Percentiles rank a stretch among this genome's conserved stretches.
Evolutionary conservation across 2,888 invertebrate genomes (phyloP).

Genomic region (Tachina fera): DNA sequence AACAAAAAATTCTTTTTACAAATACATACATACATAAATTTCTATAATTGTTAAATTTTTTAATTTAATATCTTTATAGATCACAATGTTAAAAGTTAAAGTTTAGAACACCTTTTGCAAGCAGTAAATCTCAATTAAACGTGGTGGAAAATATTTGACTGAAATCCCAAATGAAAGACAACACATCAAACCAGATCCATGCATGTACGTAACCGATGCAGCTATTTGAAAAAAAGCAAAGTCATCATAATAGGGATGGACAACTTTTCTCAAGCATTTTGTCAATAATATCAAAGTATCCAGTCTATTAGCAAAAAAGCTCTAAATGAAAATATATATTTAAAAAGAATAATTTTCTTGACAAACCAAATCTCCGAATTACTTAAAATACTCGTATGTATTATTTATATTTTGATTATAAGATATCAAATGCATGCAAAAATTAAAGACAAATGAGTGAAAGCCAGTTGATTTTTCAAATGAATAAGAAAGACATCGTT

Average conservation of each 20-base stretch:
- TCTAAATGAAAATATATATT: constrained; percentile 25
- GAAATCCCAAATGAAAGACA: constrained; percentile 51
- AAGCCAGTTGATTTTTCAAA: constrained; percentile 43
- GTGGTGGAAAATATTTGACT: constrained; percentile 44
- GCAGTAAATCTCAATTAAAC: constrained; percentile 25
- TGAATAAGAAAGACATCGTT: constrained; percentile 12
- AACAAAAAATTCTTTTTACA: too few relatives aligned
- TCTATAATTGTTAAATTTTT: background rate
- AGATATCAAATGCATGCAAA: constrained; percentile 37
- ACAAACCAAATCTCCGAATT: constrained; percentile 7
- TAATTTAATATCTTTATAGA: constrained; percentile 52
- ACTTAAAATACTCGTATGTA: constrained; percentile 9
- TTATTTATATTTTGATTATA: constrained; percentile 18
- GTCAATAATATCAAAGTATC: constrained; percentile 44
- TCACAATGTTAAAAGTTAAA: constrained; percentile 20
- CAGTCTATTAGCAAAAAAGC: constrained; percentile 41
- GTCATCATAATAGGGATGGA: constrained; percentile 47
- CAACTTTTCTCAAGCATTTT: constrained; percentile 62
- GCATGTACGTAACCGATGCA: background rate
- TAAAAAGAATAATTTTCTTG: constrained; percentile 48
- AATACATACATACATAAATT: too few relatives aligned
- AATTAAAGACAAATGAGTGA: constrained; percentile 54
- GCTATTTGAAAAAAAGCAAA: background rate
- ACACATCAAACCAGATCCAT: constrained; percentile 15
- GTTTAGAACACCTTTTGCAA: constrained; percentile 29